Conservation (phyloP, 2,113 vertebrate genomes). For the Ovis canadensis region DNA sequence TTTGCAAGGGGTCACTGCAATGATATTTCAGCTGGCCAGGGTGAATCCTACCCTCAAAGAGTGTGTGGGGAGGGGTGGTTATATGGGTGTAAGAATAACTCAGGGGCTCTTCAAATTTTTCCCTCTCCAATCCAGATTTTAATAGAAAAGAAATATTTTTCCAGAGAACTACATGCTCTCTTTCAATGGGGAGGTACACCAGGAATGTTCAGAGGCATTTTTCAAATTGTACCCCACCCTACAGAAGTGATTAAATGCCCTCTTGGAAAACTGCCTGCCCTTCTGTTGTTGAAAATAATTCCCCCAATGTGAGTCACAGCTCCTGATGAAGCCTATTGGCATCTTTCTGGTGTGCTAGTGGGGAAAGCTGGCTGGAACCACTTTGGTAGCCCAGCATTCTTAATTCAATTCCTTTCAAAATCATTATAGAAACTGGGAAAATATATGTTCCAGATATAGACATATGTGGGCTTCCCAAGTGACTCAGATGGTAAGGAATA, state of each 20-base stretch:
- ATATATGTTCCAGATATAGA: not conserved
- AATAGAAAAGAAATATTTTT: not conserved
- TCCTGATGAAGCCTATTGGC: not conserved
- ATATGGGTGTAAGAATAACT: not conserved
- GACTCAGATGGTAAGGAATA: not conserved
- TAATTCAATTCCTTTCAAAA: not conserved
- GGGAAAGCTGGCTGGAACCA: not conserved
- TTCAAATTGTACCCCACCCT: not conserved
- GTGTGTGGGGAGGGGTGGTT: rapidly evolving
- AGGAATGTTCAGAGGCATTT: not conserved
- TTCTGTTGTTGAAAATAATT: not conserved
- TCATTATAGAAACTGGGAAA: not conserved
- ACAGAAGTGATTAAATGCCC: not conserved
- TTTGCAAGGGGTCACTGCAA: not conserved
- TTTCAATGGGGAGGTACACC: not conserved
- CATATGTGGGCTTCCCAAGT: not conserved
- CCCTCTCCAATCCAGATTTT: not conserved
- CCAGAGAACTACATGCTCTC: not conserved
- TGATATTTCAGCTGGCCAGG: not conserved
- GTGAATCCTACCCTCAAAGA: not conserved
- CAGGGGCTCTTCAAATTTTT: not conserved
- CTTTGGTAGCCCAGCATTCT: not conserved
- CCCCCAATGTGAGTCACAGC: not conserved
- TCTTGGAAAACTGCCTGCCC: not conserved
- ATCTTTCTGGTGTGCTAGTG: not conserved